Evolutionary conservation across 2,113 vertebrate species (phyloP), one percentile per base, ranked within the genome.

Genomic region (Corythaixoides concolor): DNA sequence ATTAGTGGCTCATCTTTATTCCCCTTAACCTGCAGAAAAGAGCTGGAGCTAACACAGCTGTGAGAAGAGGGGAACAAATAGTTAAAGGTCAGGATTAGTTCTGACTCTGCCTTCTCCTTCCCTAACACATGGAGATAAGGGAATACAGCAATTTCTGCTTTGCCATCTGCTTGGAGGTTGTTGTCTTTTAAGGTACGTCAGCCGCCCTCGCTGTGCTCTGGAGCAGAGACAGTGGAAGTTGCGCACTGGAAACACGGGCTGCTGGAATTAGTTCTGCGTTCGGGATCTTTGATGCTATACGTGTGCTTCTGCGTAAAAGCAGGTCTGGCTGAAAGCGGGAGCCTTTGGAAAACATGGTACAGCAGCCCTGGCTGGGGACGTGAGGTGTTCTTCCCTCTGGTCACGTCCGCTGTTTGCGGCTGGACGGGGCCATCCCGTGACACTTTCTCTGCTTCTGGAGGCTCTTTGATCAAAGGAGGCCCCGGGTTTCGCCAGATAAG

Each of bases 301-400:
- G 1, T 8, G 14, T 1, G 3, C 62, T 73, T 24, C 67, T 33
- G 21, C 5, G 32, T 52, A 17, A 75, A 60, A 68, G 49, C 37
- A 35, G 45, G 20, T 45, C 52, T 59, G 60, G 59, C 64, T 68
- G 56, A 33, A 77, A 77, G 43, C 3, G 8, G 23, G 59, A n/a
- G 28, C 15, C 52, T 52, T 24, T 13, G 17, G 63, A 41, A 39
- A 50, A n/a, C 2, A 3, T 0, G 21, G 64, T 5, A 1, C 12
- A 56, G 8, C 33, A 83, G 67, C 63, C 13, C 2, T 2, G 2
- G 6, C 63, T 73, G 17, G 73, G 45, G 76, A 32, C 2, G 1
- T 0, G 21, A 30, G 1, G 3, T 4, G 52, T 8, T 30, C 2
- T 12, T 68, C 41, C 78, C 68, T 53, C 62, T 16, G 67, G 28